Conservation (phyloP, 2,113 vertebrate genomes). For the Oostethus manadensis region DNA sequence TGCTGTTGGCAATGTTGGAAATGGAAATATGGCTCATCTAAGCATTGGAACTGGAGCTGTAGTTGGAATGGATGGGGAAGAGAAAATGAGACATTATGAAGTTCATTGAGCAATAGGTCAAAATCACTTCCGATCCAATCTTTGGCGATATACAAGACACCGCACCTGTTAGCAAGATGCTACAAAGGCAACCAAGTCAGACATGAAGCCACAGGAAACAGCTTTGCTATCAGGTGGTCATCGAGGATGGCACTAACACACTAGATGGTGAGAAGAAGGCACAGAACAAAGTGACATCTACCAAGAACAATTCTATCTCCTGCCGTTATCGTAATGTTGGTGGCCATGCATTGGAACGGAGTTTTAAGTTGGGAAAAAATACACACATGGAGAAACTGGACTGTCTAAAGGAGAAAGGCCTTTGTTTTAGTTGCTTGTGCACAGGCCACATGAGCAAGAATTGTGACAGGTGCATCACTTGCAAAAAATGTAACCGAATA, state of each 20-base stretch:
- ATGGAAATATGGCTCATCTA: too few species aligned
- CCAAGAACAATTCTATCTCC: too few species aligned
- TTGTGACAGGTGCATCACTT: too few species aligned
- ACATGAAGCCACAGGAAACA: too few species aligned
- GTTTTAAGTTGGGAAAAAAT: neutral
- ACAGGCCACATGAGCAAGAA: too few species aligned
- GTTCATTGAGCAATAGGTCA: slow-evolving; percentile 2
- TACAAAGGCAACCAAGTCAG: neutral
- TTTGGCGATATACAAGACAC: neutral
- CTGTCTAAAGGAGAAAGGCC: too few species aligned
- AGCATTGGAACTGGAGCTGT: too few species aligned
- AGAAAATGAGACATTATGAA: neutral
- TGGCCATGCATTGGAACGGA: neutral
- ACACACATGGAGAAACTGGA: neutral
- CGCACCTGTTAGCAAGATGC: neutral
- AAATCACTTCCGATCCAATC: neutral
- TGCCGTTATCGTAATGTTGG: too few species aligned
- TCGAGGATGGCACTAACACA: neutral
- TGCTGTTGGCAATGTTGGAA: too few species aligned
- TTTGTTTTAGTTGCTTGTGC: too few species aligned
- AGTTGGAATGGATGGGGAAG: too few species aligned
- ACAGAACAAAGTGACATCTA: too few species aligned
- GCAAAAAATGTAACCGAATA: neutral
- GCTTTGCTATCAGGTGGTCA: neutral
- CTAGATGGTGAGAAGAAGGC: neutral